Conservation (phyloP, 1,140 invertebrate species). For the Tetragonula clypearis region DNA sequence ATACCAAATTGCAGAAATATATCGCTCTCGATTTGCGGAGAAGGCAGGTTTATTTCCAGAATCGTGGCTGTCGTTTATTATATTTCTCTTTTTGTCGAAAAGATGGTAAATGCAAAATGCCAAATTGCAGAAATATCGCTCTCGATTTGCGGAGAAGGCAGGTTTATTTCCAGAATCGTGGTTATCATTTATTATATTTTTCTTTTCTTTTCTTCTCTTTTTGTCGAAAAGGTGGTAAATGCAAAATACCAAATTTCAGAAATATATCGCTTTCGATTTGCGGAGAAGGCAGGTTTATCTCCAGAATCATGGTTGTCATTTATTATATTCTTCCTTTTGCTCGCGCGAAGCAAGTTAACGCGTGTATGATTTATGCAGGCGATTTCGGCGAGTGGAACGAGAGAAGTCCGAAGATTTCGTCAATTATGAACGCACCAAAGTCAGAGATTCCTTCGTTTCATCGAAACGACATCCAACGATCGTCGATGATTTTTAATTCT, state of each 20-base stretch:
- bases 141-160: not conserved
- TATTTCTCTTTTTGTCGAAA: no score
- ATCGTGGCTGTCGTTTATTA: not conserved
- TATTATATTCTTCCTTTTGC: not conserved
- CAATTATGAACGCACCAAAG: constrained; percentile 70
- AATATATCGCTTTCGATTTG: not conserved
- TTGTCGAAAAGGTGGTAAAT: no score
- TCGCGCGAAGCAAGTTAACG: constrained; percentile 21
- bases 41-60: not conserved
- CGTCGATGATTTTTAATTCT: not conserved
- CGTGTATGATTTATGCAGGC: constrained; percentile 77
- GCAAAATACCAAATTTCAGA: not conserved
- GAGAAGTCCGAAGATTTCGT: constrained; percentile 71
- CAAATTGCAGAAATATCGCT: not conserved
- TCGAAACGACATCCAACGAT: not conserved
- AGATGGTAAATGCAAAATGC: not conserved
- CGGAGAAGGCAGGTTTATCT: not conserved
- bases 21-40: not conserved
- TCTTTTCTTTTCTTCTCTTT: no score
- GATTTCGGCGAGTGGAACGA: constrained; percentile 80
- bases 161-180: not conserved
- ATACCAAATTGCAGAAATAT: not conserved
- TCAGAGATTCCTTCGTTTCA: constrained; percentile 25
- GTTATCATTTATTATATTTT: not conserved
- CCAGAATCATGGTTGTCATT: not conserved